A percentile compares a stretch with the other conserved stretches of the same genome.
These are phyloP conservation scores for Arctopsyche grandis DNA, from an alignment of 1,140 invertebrate genomes.

Conservation along the genomic window DNA sequence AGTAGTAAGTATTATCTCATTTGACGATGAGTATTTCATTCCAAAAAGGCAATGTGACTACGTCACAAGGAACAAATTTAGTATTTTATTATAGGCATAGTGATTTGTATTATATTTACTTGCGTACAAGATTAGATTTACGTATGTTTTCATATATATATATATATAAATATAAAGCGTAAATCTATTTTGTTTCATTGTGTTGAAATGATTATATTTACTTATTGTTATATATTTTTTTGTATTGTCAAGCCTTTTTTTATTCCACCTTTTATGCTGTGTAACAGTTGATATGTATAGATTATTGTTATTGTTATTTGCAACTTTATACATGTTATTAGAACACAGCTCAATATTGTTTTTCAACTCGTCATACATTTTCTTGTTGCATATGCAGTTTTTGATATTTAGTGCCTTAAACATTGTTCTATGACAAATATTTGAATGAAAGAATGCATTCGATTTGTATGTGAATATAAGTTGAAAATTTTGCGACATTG, in stretches of 20 bases:
- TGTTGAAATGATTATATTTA: slow-evolving; percentile 1
- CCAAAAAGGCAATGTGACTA: slow-evolving; percentile 14
- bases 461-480: no score
- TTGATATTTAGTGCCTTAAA: no score
- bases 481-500: no score
- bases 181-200: neutral
- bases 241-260: neutral
- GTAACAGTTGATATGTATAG: neutral
- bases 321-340: no score
- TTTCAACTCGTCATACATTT: no score
- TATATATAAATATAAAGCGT: no score
- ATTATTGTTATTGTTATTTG: neutral
- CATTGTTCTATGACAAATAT: no score
- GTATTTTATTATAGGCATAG: neutral
- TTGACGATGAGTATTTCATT: slow-evolving; percentile 3
- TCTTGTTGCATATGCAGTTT: no score
- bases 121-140: neutral
- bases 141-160: neutral
- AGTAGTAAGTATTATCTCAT: neutral
- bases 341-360: no score
- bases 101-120: neutral
- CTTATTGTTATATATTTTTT: neutral
- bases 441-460: no score
- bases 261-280: neutral
- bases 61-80: slow-evolving; percentile 22